A percentile compares a stretch with the other conserved stretches of the same genome.
These are phyloP conservation scores for Mobula birostris DNA, from an alignment of 2,113 vertebrate species.

Conservation along the genomic window DNA sequence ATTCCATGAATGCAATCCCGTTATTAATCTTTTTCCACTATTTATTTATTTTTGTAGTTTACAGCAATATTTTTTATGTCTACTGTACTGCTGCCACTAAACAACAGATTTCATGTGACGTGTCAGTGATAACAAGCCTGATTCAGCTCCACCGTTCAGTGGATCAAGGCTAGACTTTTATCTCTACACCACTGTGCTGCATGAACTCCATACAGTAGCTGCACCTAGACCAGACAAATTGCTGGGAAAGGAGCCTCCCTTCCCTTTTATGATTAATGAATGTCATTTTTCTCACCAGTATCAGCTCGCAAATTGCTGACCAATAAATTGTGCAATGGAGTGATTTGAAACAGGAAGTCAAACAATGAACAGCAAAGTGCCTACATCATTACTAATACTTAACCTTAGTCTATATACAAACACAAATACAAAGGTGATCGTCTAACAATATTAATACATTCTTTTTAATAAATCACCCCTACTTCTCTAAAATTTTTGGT, in stretches of 20 bases:
- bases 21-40: too few species aligned
- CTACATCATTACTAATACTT: background rate
- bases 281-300: background rate
- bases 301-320: background rate
- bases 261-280: background rate
- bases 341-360: background rate
- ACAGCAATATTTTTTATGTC: too few species aligned
- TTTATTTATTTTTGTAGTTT: too few species aligned
- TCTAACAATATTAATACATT: background rate
- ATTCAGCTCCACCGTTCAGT: too few species aligned
- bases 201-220: background rate
- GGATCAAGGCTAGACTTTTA: too few species aligned
- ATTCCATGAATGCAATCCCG: too few species aligned
- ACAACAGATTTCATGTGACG: too few species aligned
- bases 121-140: too few species aligned
- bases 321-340: background rate
- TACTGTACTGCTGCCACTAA: too few species aligned
- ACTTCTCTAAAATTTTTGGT: too few species aligned
- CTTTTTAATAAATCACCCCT: background rate
- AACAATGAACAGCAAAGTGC: background rate
- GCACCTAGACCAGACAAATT: background rate
- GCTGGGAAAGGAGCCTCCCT: background rate
- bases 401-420: background rate
- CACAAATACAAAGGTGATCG: background rate
- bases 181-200: too few species aligned